phyloP scores from a whole-genome alignment of 2,113 vertebrate species.

The Cinclus mexicanus region DNA sequence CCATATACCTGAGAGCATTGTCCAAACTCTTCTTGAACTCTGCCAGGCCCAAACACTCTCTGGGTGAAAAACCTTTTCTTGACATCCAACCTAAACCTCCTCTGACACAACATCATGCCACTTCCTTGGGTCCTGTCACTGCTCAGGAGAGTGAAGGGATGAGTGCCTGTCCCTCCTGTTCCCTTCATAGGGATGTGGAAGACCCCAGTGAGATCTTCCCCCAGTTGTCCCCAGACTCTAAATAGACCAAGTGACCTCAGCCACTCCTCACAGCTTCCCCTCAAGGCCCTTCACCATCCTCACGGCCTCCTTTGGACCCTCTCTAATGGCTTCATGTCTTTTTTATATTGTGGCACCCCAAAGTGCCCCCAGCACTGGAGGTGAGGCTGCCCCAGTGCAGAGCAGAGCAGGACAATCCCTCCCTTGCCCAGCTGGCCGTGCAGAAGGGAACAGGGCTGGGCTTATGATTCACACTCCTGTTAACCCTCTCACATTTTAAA shows the following conservation, averaged over 20 bases:
- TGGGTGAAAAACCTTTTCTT: neutral
- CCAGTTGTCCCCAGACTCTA: neutral
- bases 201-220: neutral
- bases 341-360: neutral
- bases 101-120: neutral
- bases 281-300: neutral
- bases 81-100: neutral
- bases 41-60: too few relatives aligned
- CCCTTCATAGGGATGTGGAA: too few relatives aligned
- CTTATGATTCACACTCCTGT: neutral
- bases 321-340: neutral
- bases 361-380: neutral
- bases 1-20: accelerated
- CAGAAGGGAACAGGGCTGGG: neutral
- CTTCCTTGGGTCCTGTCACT: neutral
- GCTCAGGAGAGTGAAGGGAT: too few relatives aligned
- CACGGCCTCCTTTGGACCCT: accelerated
- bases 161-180: neutral
- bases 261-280: neutral
- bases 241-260: neutral
- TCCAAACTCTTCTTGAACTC: neutral
- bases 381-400: accelerated
- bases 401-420: neutral
- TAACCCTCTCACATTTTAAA: neutral
- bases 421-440: accelerated